Evolutionary conservation across 1,140 invertebrate genomes (phyloP), one percentile per base, ranked within the genome.

Genomic region (Matsumurasca onukii): DNA sequence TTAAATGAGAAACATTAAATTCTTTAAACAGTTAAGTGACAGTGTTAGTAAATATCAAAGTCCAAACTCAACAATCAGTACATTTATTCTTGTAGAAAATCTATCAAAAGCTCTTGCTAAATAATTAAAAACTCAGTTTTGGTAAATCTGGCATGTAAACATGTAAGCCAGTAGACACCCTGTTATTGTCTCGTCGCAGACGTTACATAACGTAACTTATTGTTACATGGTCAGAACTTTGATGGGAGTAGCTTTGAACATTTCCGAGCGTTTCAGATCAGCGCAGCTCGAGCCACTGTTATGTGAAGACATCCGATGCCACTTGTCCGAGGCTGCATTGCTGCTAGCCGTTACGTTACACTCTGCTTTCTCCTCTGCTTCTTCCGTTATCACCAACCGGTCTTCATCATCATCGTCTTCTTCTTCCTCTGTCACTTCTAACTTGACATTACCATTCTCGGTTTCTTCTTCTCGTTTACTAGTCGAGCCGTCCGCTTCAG

Each of bases 331-430:
- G 13, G 45, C 62, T 24, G 20, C 5, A 45, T 31, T 31, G 17
- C 39, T 48, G 9, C 24, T 39, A 25, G 39, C n/a, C n/a, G 25
- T 20, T 25, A n/a, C 17, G 31, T 20, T 20, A 22, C 1, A 17
- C 22, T 25, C 2, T 20, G 3, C 20, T 27, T 65, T 65, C 17
- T 65, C 34, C 12, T 65, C 62, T 2, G 25, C 24, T 9, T 65
- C 62, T 65, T 65, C 62, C 1, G 62, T 65, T n/a, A 65, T 65
- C 5, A 65, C 24, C 39, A 65, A 45, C 25, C 34, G 45, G 29
- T 65, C 62, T 17, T 65, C 62, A 25, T 65, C 62, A 3, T 65
- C 62, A 25, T 65, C 62, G 22, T 65, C 62, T 9, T 27, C 31
- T 48, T 24, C 20, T 45, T 65, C 27, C 2, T 65, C 62, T 9